phyloP scores from a whole-genome alignment of 2,797 vertebrate genomes.

The Pseudomugil tenellus region DNA sequence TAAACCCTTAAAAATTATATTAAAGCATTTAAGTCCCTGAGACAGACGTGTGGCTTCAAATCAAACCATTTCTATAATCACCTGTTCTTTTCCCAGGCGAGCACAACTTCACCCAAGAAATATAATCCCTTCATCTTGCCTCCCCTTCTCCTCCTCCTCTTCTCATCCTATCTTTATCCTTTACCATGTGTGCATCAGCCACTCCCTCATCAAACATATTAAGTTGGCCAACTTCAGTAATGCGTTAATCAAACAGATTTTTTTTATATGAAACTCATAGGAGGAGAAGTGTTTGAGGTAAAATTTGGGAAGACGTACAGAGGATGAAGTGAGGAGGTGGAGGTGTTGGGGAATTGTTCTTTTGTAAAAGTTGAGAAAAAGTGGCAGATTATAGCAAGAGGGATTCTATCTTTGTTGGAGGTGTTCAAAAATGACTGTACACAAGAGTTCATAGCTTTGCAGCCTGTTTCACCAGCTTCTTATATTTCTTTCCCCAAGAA shows the following conservation, averaged over 20 bases:
- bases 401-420: slow-evolving; percentile 13
- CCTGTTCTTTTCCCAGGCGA: slow-evolving; percentile 54
- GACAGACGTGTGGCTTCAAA: slow-evolving; percentile 45
- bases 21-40: slow-evolving; percentile 34
- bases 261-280: slow-evolving; percentile 10
- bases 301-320: slow-evolving; percentile 11
- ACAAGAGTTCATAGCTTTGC: slow-evolving; percentile 17
- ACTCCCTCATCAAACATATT: slow-evolving; percentile 50
- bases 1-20: slow-evolving; percentile 43
- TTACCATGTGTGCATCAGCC: slow-evolving; percentile 47
- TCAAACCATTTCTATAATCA: slow-evolving; percentile 58
- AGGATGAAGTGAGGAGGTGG: not conserved
- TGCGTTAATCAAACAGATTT: slow-evolving; percentile 50
- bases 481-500: slow-evolving; percentile 1
- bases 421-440: slow-evolving; percentile 24
- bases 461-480: slow-evolving; percentile 30
- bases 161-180: slow-evolving; percentile 51
- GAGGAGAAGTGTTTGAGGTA: slow-evolving; percentile 17
- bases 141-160: slow-evolving; percentile 13
- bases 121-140: slow-evolving; percentile 60
- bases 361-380: slow-evolving; percentile 20
- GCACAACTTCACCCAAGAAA: slow-evolving; percentile 53
- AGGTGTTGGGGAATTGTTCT: slow-evolving; percentile 18
- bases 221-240: slow-evolving; percentile 46
- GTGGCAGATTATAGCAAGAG: slow-evolving; percentile 25